A percentile compares a stretch with the other conserved stretches of the same genome.
Evolutionary conservation across 2,888 invertebrate species (phyloP).

Genomic region (Drosophila falleni): DNA sequence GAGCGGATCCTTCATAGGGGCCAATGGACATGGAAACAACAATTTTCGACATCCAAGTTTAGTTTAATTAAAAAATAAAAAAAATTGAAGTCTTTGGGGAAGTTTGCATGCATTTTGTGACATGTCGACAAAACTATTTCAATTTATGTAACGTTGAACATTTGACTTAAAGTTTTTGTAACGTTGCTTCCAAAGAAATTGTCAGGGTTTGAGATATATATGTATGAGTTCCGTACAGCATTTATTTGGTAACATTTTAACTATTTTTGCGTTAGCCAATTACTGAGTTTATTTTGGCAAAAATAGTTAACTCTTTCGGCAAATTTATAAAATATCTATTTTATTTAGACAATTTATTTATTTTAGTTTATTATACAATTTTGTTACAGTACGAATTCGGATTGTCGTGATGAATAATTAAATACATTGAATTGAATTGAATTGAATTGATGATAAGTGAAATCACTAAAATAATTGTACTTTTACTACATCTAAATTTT

Average conservation of each 20-base stretch:
- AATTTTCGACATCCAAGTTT: constrained; percentile 65
- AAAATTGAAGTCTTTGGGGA: constrained; percentile 47
- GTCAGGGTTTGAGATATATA: constrained; percentile 1
- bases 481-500: background rate
- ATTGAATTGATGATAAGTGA: background rate
- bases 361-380: background rate
- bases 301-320: constrained; percentile 1
- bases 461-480: background rate
- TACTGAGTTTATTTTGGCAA: constrained; percentile 41
- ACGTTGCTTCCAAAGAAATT: constrained; percentile 16
- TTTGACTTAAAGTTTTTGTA: constrained; percentile 40
- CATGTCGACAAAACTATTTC: constrained; percentile 71
- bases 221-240: constrained; percentile 10
- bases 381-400: background rate
- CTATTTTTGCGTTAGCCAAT: constrained; percentile 41
- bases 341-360: constrained; percentile 6
- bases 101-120: constrained; percentile 62
- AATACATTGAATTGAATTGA: background rate
- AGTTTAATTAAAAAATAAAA: constrained; percentile 71
- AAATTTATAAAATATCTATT: background rate
- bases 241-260: constrained; percentile 25
- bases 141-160: constrained; percentile 68
- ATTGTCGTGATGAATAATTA: background rate
- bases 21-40: constrained; percentile 42
- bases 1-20: constrained; percentile 5